Base-by-base conservation (phyloP, 2,888 invertebrate species). In the Xylophagus ater region DNA sequence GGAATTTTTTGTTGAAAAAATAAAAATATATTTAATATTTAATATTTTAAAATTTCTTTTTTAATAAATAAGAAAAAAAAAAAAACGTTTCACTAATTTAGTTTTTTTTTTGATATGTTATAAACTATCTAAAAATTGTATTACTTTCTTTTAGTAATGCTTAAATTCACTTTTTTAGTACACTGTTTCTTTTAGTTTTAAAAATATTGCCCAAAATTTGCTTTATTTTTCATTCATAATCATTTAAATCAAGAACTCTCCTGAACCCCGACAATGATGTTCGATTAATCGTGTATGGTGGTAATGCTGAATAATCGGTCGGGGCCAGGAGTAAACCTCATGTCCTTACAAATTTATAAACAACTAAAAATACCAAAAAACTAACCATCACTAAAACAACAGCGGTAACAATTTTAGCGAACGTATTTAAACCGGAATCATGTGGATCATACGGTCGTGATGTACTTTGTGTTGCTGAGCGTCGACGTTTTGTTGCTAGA, bases 321-420 rank as follows among this genome's bases (percentile, higher is more conserved):
- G 77, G 77, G 65, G 76, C 75, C 72, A 80, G 71, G 65, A 79
- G 75, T 68, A 78, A 76, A 46, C 79, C 80, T 81, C 79, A 81
- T 76, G 79, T 78, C 59, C 74, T 69, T 56, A 78, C 78, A 56
- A 78, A 80, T 57, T 80, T 80, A 56, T 79, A 79, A 40, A 81
- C 79, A 15, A 80, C 77, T 33, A 78, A 73, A 59, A 80, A 80
- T 49, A 81, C 80, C 56, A 81, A 65, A 45, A 80, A 75, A 52
- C 78, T 78, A 43, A 80, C 76, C 31, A 78, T 65, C 49, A 80
- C 76, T 43, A 80, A 58, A 17, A 80, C 75, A 15, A 80, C 60
- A 5, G 79, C 79, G 4, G 81, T 80, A 42, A 79, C 70, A 30
- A 79, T 74, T 58, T 80, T 80, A 41, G 80, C 80, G 55, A 78